Evolutionary conservation across 1,140 invertebrate species (phyloP), one percentile per base, ranked within the genome.

Genomic region (Scaptomyza graminum): DNA sequence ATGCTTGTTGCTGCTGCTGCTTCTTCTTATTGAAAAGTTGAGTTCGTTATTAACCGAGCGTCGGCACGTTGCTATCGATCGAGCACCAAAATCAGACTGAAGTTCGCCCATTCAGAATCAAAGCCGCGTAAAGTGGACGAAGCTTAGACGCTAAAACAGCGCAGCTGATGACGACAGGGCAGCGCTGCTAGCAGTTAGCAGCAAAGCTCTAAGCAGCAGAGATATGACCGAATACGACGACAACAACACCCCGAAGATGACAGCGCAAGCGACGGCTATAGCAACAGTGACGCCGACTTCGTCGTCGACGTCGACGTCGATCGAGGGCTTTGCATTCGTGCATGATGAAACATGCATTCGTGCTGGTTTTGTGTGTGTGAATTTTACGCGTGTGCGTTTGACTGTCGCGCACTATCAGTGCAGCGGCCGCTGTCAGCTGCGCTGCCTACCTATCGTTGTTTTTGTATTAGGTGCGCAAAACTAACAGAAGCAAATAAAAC

Each of bases 31-130:
- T 55, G 49, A 7, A 34, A 34, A 70, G 59, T 70, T 70, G 16
- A 50, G 55, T 72, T 67, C 56, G 55, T 47, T 52, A 43, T 47
- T 60, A 52, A 82, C 63, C 76, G 82, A 82, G 78, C 83, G 83
- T 82, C 75, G 76, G 71, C 80, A 90, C 90, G 90, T 91, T 83
- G 90, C 77, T 78, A 90, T 87, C 85, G 90, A 84, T 90, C 87
- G 90, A 91, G 88, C 90, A 91, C 90, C 90, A 91, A 91, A 91
- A 90, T 91, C 90, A 91, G 85, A 91, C 90, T 91, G 85, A 91
- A 75, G 70, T 88, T 89, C 78, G 69, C 87, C 59, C 71, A 87
- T 83, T 89, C 80, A 85, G 84, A 89, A 89, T 84, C 76, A 89
- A 85, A 90, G 76, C 80, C 84, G 84, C 70, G 79, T 79, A 84